Evolutionary conservation across 2,888 invertebrate species (phyloP), one percentile per base, ranked within the genome.

Genomic region (Notodonta ziczac): DNA sequence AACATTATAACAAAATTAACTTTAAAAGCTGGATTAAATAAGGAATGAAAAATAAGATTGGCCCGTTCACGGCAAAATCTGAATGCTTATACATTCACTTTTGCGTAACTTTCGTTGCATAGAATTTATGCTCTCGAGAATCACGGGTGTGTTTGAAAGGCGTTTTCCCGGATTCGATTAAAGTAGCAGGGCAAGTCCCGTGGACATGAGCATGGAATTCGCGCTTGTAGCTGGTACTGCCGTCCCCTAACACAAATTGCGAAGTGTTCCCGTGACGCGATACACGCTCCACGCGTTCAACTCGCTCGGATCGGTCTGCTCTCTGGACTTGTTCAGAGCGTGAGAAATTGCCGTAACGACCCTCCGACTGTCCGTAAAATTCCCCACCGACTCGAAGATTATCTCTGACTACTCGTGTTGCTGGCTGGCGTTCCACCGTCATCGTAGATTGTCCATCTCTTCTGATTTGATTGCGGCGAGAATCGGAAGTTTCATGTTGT

Each of bases 81-180:
- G 13, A 13, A 12, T 12, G 4, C 56, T 51, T 42, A 56, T 60
- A 13, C 35, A 40, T 65, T 77, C 76, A 80, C 73, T 81, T 80
- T 72, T 89, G 94, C 50, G 93, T 94, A 65, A 95, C 94, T 83
- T 95, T 95, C 3, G 96, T 94, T 83, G 97, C 94, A 84, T 97
- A 98, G 86, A 97, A 97, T 85, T 97, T 97, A 87, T 98, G 97
- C 81, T 97, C 96, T 73, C 96, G 96, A 12, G 97, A 97, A 85
- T 98, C 97, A 68, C 97, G 94, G 39, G 97, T 97, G 80, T 97
- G 97, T 86, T 97, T 97, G 88, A 96, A 98, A 16, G 97, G 97
- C 61, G 97, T 96, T 68, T 95, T 94, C 61, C 96, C 95, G 50
- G 96, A 94, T 79, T 97, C 96, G 60, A 97, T 94, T 68, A 97